Percentiles rank a stretch among this genome's conserved stretches.
Evolutionary conservation across 2,888 invertebrate genomes (phyloP).

Genomic region (Prostheceraeus crozeri): DNA sequence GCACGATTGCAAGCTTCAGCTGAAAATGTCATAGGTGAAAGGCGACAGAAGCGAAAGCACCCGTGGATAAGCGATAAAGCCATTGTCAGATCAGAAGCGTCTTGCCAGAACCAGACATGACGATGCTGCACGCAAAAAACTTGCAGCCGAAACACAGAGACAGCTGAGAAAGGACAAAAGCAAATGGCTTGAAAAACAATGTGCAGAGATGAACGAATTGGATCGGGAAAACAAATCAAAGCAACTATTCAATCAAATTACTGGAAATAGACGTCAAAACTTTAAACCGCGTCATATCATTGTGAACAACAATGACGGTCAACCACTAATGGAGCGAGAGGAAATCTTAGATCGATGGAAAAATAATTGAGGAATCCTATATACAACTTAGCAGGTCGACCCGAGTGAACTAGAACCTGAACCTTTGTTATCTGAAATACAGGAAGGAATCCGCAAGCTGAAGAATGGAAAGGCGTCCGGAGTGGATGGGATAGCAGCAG

Average conservation of each 20-base stretch:
- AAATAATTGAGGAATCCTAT: constrained; percentile 10
- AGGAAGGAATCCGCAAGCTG: not conserved
- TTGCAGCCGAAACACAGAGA: constrained; percentile 8
- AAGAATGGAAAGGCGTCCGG: not conserved
- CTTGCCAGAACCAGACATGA: not conserved
- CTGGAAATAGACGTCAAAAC: not conserved
- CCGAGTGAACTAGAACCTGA: constrained; percentile 1
- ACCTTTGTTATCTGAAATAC: not conserved
- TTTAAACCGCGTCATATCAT: constrained; percentile 1
- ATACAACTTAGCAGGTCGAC: too few relatives aligned
- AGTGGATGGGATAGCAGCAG: constrained; percentile 19
- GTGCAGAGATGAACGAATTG: not conserved
- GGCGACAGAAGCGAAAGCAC: not conserved
- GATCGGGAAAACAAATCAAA: constrained; percentile 1
- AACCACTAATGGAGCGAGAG: constrained; percentile 1
- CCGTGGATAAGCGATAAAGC: constrained; percentile 15
- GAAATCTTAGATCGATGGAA: constrained; percentile 17
- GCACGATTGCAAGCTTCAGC: not conserved
- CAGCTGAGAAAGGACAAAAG: not conserved
- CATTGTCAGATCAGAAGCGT: constrained; percentile 4
- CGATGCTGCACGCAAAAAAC: constrained; percentile 2
- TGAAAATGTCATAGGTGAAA: not conserved
- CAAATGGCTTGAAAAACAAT: not conserved
- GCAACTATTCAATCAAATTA: constrained; percentile 10
- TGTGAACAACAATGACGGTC: constrained; percentile 1